Evolutionary conservation across 23 tunicate genomes (phyloP).

Genomic region (Trididemnum miniatum): DNA sequence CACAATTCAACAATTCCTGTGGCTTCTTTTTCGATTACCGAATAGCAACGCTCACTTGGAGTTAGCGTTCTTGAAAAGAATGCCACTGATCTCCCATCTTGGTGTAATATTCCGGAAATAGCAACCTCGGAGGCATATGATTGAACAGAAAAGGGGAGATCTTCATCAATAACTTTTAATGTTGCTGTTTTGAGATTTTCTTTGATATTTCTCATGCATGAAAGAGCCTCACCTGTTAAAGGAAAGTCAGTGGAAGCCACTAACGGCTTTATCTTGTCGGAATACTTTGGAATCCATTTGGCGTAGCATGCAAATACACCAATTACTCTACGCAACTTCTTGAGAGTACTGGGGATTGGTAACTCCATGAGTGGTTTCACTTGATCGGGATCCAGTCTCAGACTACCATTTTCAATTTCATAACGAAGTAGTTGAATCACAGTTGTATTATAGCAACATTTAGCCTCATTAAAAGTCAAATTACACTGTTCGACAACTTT

Average conservation of each 20-base stretch:
- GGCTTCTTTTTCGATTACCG: slow-evolving; percentile 9
- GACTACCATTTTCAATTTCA: no score
- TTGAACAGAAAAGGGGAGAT: background rate
- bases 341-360: background rate
- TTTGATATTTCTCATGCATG: no score
- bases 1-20: background rate
- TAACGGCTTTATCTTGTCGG: background rate
- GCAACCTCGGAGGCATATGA: slow-evolving; percentile 2
- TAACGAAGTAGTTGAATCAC: no score
- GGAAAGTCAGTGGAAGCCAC: background rate
- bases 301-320: background rate
- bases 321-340: background rate
- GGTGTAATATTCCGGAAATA: background rate
- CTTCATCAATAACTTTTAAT: background rate
- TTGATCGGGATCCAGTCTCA: background rate
- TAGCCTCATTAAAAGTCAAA: no score
- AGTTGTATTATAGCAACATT: no score
- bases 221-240: background rate
- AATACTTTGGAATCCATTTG: background rate
- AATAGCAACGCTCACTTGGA: background rate
- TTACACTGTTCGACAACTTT: no score
- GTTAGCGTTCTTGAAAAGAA: background rate
- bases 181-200: background rate
- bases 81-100: slow-evolving; percentile 16
- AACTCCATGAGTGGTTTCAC: background rate